Evolutionary conservation across 2,113 vertebrate genomes (phyloP).

Genomic region (Oncorhynchus keta): DNA sequence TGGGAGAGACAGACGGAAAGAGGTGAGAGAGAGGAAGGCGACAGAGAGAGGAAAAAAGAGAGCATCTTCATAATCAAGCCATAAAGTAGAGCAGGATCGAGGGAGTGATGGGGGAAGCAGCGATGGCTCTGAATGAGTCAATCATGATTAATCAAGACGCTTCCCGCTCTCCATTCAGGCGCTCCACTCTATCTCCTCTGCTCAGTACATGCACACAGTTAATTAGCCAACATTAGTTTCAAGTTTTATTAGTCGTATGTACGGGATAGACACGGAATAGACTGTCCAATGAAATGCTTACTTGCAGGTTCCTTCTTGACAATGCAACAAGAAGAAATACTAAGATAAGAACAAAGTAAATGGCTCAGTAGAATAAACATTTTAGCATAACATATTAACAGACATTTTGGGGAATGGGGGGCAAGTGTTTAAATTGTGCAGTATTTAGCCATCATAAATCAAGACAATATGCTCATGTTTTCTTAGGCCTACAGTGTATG

Average conservation of each 20-base stretch:
- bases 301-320: too few relatives aligned
- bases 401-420: too few relatives aligned
- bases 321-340: too few relatives aligned
- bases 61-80: constrained; percentile 67
- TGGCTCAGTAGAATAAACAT: too few relatives aligned
- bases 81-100: constrained; percentile 53
- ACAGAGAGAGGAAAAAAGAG: constrained; percentile 1
- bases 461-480: background rate
- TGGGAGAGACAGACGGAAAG: constrained; percentile 22
- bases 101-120: constrained; percentile 47
- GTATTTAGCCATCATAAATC: too few relatives aligned
- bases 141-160: constrained; percentile 77
- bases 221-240: background rate
- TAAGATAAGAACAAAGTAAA: too few relatives aligned
- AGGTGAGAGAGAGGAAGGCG: constrained; percentile 41
- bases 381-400: too few relatives aligned
- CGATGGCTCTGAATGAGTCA: constrained; percentile 72
- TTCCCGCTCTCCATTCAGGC: constrained; percentile 46
- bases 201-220: constrained; percentile 2
- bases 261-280: too few relatives aligned
- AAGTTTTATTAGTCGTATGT: too few relatives aligned
- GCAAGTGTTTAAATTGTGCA: too few relatives aligned
- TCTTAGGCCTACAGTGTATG: constrained; percentile 1
- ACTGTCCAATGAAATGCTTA: too few relatives aligned
- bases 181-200: constrained; percentile 3